These are phyloP conservation scores for Callipepla squamata DNA, from an alignment of 2,113 vertebrate species.

Conservation along the genomic window DNA sequence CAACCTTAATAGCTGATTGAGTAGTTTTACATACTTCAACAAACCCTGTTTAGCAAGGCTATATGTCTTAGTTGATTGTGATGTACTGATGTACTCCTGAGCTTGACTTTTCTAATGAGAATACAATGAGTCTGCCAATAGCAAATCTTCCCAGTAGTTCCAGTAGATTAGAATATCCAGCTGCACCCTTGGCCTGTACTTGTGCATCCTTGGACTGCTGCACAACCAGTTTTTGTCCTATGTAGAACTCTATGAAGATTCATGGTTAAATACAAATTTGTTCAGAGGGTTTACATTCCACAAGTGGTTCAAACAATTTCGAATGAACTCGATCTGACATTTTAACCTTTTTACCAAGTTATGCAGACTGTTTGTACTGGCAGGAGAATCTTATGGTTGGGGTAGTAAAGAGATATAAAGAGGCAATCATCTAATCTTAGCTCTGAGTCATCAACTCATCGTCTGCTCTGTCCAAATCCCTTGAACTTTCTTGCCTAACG, in stretches of 20 bases:
- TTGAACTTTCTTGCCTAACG: background rate
- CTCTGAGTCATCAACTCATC: background rate
- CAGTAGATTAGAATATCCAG: background rate
- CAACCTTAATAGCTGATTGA: slow-evolving; percentile 9
- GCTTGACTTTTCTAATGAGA: background rate
- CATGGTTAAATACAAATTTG: background rate
- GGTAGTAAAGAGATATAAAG: background rate
- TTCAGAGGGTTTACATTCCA: background rate
- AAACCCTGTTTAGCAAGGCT: background rate
- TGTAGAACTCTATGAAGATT: background rate
- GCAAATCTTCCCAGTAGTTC: background rate
- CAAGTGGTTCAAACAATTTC: background rate
- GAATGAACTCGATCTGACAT: background rate
- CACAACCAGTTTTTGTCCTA: background rate
- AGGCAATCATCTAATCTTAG: background rate
- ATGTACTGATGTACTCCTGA: background rate
- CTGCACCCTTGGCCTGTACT: background rate
- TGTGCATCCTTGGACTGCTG: background rate
- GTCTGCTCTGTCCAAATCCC: background rate
- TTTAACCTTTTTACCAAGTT: slow-evolving; percentile 32
- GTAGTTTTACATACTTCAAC: background rate
- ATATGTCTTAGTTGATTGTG: background rate
- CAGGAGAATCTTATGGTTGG: background rate
- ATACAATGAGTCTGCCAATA: background rate
- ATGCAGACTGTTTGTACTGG: slow-evolving; percentile 14